These are phyloP conservation scores for Latrodectus elegans DNA, from an alignment of 2,888 invertebrate genomes.

Conservation along the genomic window DNA sequence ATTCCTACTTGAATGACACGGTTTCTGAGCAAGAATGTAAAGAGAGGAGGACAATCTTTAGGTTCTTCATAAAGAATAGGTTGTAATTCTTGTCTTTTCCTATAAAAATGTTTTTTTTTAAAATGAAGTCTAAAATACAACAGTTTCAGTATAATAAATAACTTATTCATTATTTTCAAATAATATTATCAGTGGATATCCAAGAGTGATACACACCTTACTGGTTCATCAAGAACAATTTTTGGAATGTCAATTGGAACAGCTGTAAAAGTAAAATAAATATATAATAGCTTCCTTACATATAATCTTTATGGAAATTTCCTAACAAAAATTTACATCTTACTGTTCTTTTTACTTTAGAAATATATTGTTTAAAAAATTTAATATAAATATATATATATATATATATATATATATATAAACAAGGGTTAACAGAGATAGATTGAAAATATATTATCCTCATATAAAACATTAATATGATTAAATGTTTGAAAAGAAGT, in stretches of 20 bases:
- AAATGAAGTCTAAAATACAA: neutral
- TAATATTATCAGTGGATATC: neutral
- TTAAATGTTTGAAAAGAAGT: too few relatives aligned
- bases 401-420: too few relatives aligned
- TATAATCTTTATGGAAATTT: too few relatives aligned
- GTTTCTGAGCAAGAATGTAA: constrained; percentile 98
- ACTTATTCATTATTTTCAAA: neutral
- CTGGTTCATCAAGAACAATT: constrained; percentile 63
- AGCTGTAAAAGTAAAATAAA: constrained; percentile 44
- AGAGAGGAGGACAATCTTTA: constrained; percentile 93
- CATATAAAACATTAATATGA: too few relatives aligned
- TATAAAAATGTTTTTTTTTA: constrained; percentile 8
- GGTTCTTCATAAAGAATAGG: constrained; percentile 87
- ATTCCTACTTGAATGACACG: constrained; percentile 95
- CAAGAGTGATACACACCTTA: constrained; percentile 47
- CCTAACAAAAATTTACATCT: too few relatives aligned
- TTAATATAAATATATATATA: too few relatives aligned
- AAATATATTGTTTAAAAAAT: too few relatives aligned
- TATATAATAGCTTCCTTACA: neutral
- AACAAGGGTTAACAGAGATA: too few relatives aligned
- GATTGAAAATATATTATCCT: too few relatives aligned
- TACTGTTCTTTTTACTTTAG: too few relatives aligned
- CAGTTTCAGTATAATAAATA: neutral
- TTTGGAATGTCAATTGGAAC: constrained; percentile 70
- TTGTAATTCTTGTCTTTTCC: constrained; percentile 49